Percentiles rank a stretch among this genome's conserved stretches.
These are phyloP conservation scores for Gallinago stenura DNA, from an alignment of 2,797 vertebrate genomes.

Conservation along the genomic window DNA sequence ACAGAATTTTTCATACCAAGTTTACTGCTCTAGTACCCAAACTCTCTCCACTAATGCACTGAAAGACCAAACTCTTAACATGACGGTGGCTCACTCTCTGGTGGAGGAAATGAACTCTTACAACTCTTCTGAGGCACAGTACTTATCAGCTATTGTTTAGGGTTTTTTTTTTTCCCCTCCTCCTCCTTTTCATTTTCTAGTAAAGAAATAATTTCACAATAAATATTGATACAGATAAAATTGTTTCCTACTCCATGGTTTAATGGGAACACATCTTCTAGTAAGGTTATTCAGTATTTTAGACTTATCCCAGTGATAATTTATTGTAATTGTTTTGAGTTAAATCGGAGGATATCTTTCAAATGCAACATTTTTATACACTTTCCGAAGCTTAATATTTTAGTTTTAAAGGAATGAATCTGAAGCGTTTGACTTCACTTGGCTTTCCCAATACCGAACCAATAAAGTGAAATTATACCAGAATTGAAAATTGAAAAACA, in stretches of 20 bases:
- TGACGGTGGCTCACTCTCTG: fast-evolving
- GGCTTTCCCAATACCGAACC: constrained; percentile 5
- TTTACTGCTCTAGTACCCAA: background rate
- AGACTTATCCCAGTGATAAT: background rate
- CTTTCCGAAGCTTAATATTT: background rate
- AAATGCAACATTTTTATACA: background rate
- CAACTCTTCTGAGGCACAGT: background rate
- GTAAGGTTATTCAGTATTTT: background rate
- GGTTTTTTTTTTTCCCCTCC: fast-evolving
- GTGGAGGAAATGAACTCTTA: background rate
- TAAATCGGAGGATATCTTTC: background rate
- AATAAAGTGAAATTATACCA: background rate
- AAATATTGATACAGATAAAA: background rate
- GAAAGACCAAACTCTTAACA: background rate
- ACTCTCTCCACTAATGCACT: background rate
- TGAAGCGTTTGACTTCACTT: background rate
- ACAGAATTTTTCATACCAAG: fast-evolving
- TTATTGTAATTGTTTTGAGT: background rate
- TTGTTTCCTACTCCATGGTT: background rate
- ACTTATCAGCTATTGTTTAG: background rate
- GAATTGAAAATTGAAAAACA: background rate
- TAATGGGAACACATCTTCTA: background rate
- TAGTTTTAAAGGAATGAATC: background rate
- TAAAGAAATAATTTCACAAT: background rate
- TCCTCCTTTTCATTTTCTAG: background rate